A percentile compares a stretch with the other conserved stretches of the same genome.
Evolutionary conservation across 2,113 vertebrate species (phyloP).

Genomic region (Ibidorhyncha struthersii): DNA sequence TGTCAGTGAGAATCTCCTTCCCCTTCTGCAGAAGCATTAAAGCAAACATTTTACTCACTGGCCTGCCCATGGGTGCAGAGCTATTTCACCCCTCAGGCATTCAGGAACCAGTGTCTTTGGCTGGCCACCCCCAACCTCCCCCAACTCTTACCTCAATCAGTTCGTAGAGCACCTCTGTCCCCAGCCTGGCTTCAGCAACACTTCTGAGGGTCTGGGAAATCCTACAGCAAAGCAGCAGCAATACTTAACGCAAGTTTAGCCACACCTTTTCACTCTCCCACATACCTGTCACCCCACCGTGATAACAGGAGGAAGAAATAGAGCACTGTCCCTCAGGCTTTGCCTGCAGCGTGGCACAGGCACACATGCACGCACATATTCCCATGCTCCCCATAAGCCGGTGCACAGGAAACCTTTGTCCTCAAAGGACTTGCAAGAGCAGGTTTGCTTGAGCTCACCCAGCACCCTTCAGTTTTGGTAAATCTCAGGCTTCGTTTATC

Average conservation of each 20-base stretch:
- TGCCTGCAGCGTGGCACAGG: not conserved
- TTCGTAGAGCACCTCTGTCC: conserved; percentile 79
- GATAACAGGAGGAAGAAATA: not conserved
- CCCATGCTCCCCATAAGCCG: rapidly evolving
- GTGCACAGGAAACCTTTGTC: not conserved
- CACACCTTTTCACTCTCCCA: not conserved
- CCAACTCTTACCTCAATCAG: conserved; percentile 79
- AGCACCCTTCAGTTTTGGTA: not conserved
- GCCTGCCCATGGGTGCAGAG: not conserved
- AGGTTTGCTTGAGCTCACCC: not conserved
- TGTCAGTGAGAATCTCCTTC: conserved; percentile 96
- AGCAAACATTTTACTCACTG: not conserved
- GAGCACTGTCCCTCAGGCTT: not conserved
- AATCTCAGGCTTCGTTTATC: not conserved
- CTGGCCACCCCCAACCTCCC: not conserved
- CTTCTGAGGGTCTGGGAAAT: conserved; percentile 72
- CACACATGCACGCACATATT: not conserved
- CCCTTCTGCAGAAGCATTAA: conserved; percentile 82
- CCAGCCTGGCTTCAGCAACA: conserved; percentile 69
- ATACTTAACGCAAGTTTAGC: not conserved
- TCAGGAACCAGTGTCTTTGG: not conserved
- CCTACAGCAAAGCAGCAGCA: conserved; percentile 55
- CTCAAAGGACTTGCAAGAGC: not conserved
- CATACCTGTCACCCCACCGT: not conserved
- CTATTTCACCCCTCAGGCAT: not conserved